A percentile compares a stretch with the other conserved stretches of the same genome.
These are phyloP conservation scores for Coryphaenoides rupestris DNA, from an alignment of 2,113 vertebrate genomes.

Conservation along the genomic window DNA sequence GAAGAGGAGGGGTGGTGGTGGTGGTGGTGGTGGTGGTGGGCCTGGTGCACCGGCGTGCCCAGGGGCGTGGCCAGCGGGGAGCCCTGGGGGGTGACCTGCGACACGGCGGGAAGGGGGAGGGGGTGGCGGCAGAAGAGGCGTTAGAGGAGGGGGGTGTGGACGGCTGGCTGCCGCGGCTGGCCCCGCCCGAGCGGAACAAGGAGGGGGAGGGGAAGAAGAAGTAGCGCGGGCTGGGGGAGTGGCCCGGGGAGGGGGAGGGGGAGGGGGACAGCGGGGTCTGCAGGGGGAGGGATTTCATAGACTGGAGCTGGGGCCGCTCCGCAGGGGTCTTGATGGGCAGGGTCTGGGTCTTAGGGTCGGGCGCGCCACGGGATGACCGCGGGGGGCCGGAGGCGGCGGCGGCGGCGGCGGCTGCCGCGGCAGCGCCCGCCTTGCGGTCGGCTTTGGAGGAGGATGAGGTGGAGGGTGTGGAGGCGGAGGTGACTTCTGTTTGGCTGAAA, in stretches of 20 bases:
- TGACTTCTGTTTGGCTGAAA: conserved; percentile 81
- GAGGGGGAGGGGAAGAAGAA: conserved; percentile 82
- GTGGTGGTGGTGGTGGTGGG: conserved; percentile 72
- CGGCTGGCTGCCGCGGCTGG: conserved; percentile 61
- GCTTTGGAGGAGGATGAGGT: conserved; percentile 61
- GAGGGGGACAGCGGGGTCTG: conserved; percentile 73
- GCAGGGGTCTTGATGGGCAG: conserved; percentile 80
- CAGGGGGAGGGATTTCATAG: conserved; percentile 81
- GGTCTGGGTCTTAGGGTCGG: conserved; percentile 86
- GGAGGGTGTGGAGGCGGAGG: conserved; percentile 49
- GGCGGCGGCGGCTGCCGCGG: conserved; percentile 36
- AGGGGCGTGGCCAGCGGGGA: conserved; percentile 79
- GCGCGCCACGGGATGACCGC: conserved; percentile 66
- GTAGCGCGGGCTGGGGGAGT: conserved; percentile 77
- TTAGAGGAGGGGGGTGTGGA: conserved; percentile 61
- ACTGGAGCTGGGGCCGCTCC: conserved; percentile 78
- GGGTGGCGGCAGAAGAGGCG: conserved; percentile 30
- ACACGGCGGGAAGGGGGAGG: conserved; percentile 72
- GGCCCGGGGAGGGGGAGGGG: conserved; percentile 70
- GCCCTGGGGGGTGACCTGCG: conserved; percentile 84
- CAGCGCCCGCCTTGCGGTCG: conserved; percentile 71
- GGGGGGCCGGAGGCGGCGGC: too few relatives aligned
- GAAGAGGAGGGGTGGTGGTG: conserved; percentile 68
- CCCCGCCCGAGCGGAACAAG: conserved; percentile 75
- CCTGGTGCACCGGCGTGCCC: conserved; percentile 80